Conservation (phyloP, 2,888 invertebrate species). For the Drosophila atripex region DNA sequence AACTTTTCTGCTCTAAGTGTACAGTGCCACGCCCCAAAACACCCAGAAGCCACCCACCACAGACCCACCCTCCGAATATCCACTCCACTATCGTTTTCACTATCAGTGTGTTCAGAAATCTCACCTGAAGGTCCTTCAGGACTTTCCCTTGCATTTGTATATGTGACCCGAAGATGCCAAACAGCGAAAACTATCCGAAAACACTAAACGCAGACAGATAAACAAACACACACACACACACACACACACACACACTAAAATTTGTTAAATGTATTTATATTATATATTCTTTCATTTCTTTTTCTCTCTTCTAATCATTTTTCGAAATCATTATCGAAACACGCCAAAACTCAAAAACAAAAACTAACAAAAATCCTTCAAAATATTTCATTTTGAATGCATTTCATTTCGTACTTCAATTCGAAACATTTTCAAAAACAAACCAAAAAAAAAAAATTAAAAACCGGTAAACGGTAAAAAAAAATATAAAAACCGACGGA, state of each 20-base stretch:
- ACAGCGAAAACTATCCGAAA: conserved; percentile 29
- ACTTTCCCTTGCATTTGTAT: conserved; percentile 21
- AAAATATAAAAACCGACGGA: conserved; percentile 45
- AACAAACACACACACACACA: conserved; percentile 21
- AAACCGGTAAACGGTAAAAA: conserved; percentile 21
- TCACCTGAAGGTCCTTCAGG: conserved; percentile 6
- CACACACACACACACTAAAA: conserved; percentile 72
- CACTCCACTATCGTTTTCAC: conserved; percentile 35
- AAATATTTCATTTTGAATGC: conserved; percentile 68
- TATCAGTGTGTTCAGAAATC: conserved; percentile 21
- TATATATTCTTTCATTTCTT: conserved; percentile 83
- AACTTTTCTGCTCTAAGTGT: conserved; percentile 44
- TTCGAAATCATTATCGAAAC: conserved; percentile 76
- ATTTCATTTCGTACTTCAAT: conserved; percentile 70
- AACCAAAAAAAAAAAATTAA: conserved; percentile 21
- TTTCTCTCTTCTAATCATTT: conserved; percentile 82
- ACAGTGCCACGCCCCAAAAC: conserved; percentile 8
- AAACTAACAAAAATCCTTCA: conserved; percentile 41
- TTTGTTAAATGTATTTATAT: conserved; percentile 82
- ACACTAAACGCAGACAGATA: conserved; percentile 38
- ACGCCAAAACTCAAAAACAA: conserved; percentile 62
- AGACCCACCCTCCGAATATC: conserved; percentile 8
- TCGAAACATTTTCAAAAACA: conserved; percentile 57
- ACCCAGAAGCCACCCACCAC: conserved; percentile 18
- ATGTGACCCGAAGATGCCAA: conserved; percentile 31